phyloP scores from a whole-genome alignment of 2,888 invertebrate species.

The Eupithecia subumbrata region DNA sequence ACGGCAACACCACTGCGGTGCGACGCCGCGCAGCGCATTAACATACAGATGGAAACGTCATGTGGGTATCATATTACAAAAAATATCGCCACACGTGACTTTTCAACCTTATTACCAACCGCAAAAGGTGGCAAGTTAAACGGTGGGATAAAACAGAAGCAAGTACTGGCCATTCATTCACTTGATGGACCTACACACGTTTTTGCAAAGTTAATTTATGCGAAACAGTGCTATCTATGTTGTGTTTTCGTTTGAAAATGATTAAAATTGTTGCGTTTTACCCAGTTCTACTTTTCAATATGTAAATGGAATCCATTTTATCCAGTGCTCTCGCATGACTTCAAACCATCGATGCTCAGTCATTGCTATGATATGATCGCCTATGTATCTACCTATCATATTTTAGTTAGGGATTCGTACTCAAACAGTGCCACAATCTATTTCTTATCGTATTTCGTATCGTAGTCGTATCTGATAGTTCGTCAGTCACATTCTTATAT shows the following conservation, averaged over 20 bases:
- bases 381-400: not conserved
- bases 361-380: not conserved
- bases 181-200: constrained; percentile 16
- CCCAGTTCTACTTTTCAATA: constrained; percentile 9
- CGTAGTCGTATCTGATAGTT: not conserved
- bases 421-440: not conserved
- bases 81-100: constrained; percentile 47
- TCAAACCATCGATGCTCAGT: not conserved
- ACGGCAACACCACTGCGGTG: constrained; percentile 30
- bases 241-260: constrained; percentile 9
- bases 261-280: constrained; percentile 13
- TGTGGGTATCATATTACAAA: constrained; percentile 67
- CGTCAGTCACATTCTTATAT: not conserved
- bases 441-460: too few species aligned
- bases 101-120: constrained; percentile 28
- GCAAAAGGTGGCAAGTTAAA: constrained; percentile 21
- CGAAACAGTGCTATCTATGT: constrained; percentile 11
- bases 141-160: not conserved
- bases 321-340: not conserved
- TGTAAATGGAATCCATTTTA: not conserved
- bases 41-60: constrained; percentile 79
- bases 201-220: constrained; percentile 17
- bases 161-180: constrained; percentile 20
- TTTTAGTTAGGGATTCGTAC: not conserved
- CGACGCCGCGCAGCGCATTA: constrained; percentile 58